Conservation (phyloP, 2,888 invertebrate species). For the Augiades crinisus region DNA sequence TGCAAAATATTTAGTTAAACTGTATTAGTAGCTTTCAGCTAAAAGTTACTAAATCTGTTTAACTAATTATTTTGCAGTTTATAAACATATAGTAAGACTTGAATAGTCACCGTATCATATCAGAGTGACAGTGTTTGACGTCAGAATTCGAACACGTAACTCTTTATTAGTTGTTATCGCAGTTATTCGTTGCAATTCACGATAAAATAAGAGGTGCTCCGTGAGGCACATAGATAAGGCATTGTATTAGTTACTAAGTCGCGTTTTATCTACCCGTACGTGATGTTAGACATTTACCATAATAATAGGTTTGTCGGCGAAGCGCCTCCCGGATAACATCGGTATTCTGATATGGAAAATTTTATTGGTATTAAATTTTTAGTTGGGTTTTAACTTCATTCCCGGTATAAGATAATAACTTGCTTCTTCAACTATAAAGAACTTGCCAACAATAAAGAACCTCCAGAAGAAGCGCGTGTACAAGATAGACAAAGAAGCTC, state of each 20-base stretch:
- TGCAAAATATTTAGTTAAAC: no score
- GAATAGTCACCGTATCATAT: slow-evolving; percentile 15
- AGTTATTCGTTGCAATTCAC: slow-evolving; percentile 58
- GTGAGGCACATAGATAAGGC: slow-evolving; percentile 49
- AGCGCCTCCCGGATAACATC: background rate
- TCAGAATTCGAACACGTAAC: slow-evolving; percentile 51
- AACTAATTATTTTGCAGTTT: no score
- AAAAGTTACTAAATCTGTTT: no score
- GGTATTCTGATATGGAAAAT: background rate
- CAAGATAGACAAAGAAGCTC: no score
- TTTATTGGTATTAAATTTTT: no score
- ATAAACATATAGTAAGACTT: no score
- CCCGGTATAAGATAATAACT: no score
- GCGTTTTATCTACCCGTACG: slow-evolving; percentile 23
- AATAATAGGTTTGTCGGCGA: slow-evolving; percentile 4
- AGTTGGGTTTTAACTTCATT: no score
- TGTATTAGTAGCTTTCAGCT: no score
- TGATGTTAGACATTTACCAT: slow-evolving; percentile 4
- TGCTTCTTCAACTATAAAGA: no score
- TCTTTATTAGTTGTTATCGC: slow-evolving; percentile 61
- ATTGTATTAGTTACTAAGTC: slow-evolving; percentile 45
- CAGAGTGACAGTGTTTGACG: slow-evolving; percentile 41
- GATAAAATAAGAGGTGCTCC: slow-evolving; percentile 64
- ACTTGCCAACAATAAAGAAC: no score
- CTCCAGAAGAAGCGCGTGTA: no score